Conservation (phyloP, 2,113 vertebrate species). For the Limanda limanda region DNA sequence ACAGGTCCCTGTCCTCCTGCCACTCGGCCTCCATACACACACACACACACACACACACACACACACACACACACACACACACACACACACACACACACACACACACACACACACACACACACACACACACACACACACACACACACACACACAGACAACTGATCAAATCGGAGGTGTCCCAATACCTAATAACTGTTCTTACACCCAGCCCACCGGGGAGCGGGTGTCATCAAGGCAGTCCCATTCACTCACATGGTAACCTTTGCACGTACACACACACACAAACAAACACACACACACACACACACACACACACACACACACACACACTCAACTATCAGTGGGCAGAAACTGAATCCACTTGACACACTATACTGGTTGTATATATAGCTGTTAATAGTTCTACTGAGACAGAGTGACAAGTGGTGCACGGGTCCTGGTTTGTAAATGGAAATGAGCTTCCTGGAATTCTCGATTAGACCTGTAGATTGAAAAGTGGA, state of each 20-base stretch:
- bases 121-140: too few species aligned
- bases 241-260: background rate
- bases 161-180: slow-evolving; percentile 26
- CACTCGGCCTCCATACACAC: background rate
- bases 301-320: slow-evolving; percentile 11
- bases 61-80: too few species aligned
- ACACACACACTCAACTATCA: slow-evolving; percentile 22
- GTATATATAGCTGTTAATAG: slow-evolving; percentile 81
- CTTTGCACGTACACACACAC: slow-evolving; percentile 9
- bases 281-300: slow-evolving; percentile 11
- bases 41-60: background rate
- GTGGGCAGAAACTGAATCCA: slow-evolving; percentile 61
- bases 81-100: background rate
- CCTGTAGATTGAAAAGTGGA: background rate
- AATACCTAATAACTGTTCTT: slow-evolving; percentile 9
- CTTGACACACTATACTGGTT: slow-evolving; percentile 67
- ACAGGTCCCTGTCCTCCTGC: background rate
- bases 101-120: slow-evolving; percentile 5
- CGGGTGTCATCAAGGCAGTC: slow-evolving; percentile 26
- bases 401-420: slow-evolving; percentile 57
- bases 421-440: slow-evolving; percentile 35
- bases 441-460: slow-evolving; percentile 40
- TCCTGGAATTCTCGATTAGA: slow-evolving; percentile 28
- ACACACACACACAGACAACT: background rate
- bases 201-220: background rate